Evolutionary conservation across 2,888 invertebrate genomes (phyloP).

Genomic region (Amorpha juglandis): DNA sequence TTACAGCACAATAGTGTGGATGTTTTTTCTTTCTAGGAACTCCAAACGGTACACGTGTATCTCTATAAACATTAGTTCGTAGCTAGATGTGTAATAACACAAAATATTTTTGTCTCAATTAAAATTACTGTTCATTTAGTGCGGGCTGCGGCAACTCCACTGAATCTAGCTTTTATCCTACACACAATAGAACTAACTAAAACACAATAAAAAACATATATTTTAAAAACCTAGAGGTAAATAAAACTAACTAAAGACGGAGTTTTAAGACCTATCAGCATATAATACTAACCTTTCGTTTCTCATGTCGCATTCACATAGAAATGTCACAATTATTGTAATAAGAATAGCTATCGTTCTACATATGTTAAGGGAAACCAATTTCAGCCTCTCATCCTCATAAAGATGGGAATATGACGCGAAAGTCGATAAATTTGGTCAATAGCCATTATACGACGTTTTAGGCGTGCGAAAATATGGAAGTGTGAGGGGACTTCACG

Average conservation of each 20-base stretch:
- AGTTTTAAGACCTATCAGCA: neutral
- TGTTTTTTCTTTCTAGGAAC: too few relatives aligned
- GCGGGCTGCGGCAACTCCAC: too few relatives aligned
- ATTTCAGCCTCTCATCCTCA: slow-evolving; percentile 62
- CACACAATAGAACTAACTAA: too few relatives aligned
- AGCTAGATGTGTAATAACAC: too few relatives aligned
- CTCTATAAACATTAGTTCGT: too few relatives aligned
- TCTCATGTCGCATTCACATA: slow-evolving; percentile 34
- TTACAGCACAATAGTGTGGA: too few relatives aligned
- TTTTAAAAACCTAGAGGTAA: neutral
- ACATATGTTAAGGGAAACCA: slow-evolving; percentile 63
- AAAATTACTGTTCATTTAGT: too few relatives aligned
- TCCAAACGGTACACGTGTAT: too few relatives aligned
- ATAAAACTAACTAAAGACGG: slow-evolving; percentile 4
- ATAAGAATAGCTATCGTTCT: slow-evolving; percentile 52
- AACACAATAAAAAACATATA: neutral
- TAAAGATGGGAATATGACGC: slow-evolving; percentile 80
- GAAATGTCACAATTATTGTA: slow-evolving; percentile 57
- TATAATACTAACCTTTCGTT: neutral
- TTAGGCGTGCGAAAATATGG: slow-evolving; percentile 81
- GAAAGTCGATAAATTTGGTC: slow-evolving; percentile 82
- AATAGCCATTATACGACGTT: slow-evolving; percentile 81
- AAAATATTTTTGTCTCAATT: too few relatives aligned
- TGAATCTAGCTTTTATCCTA: too few relatives aligned
- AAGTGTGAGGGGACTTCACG: slow-evolving; percentile 72